Evolutionary conservation across 2,888 invertebrate species (phyloP).

Genomic region (Dicranocentrus wangi): DNA sequence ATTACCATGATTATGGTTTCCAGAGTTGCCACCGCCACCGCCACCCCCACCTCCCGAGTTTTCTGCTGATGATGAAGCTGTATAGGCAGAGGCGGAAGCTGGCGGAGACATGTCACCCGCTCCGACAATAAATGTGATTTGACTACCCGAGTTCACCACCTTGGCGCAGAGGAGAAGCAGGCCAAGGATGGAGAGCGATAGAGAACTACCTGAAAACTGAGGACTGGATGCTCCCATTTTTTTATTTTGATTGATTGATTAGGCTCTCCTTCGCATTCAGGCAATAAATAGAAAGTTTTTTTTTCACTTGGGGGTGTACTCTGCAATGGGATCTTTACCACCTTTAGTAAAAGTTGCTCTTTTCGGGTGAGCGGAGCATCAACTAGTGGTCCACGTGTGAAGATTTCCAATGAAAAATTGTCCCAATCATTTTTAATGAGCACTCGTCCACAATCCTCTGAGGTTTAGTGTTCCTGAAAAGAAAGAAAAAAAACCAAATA

Average conservation of each 20-base stretch:
- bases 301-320: no score
- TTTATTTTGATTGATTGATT: slow-evolving; percentile 39
- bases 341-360: no score
- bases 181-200: slow-evolving; percentile 25
- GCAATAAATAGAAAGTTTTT: no score
- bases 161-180: slow-evolving; percentile 56
- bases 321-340: no score
- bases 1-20: slow-evolving; percentile 35
- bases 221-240: slow-evolving; percentile 43
- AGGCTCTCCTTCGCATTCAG: no score
- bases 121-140: slow-evolving; percentile 63
- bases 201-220: neutral
- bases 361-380: no score
- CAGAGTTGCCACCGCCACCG: slow-evolving; percentile 15
- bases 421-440: no score
- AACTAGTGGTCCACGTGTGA: no score
- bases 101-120: slow-evolving; percentile 42
- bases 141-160: slow-evolving; percentile 70
- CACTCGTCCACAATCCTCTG: no score
- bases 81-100: slow-evolving; percentile 61
- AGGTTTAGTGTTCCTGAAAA: no score
- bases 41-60: neutral
- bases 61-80: slow-evolving; percentile 36
- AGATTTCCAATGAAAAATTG: no score
- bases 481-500: no score